A percentile compares a stretch with the other conserved stretches of the same genome.
Conservation (phyloP, 2,113 vertebrate genomes). For the Corynorhinus townsendii region DNA sequence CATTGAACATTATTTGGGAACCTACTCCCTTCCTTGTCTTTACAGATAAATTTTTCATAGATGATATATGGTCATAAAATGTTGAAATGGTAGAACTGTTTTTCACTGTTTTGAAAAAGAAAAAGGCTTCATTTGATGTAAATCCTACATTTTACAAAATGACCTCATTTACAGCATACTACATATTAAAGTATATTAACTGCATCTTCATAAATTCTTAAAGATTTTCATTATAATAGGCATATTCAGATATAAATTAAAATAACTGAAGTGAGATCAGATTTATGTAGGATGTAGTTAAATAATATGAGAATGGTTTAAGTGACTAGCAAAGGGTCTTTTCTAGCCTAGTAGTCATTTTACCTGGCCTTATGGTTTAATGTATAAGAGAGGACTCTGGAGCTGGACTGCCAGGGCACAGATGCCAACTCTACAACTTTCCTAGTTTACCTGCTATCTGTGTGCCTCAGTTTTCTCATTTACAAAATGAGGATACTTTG, state of each 20-base stretch:
- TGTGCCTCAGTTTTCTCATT: background rate
- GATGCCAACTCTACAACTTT: background rate
- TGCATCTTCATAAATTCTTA: background rate
- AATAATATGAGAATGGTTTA: background rate
- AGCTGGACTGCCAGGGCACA: background rate
- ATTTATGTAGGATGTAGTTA: background rate
- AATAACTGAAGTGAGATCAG: background rate
- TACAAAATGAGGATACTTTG: background rate
- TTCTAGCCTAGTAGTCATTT: background rate
- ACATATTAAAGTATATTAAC: background rate
- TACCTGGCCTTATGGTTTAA: background rate
- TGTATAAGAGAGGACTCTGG: background rate
- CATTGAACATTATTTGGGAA: background rate
- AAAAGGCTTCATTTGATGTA: background rate
- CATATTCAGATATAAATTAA: slow-evolving; percentile 36
- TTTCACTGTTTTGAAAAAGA: background rate
- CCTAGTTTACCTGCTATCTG: background rate
- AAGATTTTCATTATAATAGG: background rate
- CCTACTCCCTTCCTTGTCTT: background rate
- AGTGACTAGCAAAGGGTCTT: background rate
- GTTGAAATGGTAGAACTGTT: background rate
- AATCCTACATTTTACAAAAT: background rate
- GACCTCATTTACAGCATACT: background rate
- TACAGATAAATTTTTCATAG: background rate
- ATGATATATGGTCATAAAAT: background rate